These are phyloP conservation scores for Morpho helenor DNA, from an alignment of 2,888 invertebrate genomes.

Conservation along the genomic window DNA sequence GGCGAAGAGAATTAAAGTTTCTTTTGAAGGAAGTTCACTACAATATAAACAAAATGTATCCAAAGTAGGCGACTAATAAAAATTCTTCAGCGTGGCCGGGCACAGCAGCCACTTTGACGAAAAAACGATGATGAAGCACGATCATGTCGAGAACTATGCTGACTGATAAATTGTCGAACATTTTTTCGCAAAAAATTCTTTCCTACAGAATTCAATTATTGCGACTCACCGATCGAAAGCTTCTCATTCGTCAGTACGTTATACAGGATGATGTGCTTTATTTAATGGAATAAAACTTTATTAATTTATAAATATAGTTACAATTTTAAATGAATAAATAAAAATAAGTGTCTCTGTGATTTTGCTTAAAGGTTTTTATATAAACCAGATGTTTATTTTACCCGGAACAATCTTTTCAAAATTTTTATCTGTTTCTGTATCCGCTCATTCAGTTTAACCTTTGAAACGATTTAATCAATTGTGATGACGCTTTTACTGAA, in stretches of 20 bases:
- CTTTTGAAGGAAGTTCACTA: conserved; percentile 59
- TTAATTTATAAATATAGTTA: too few relatives aligned
- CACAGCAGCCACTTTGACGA: conserved; percentile 52
- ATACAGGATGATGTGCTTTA: background rate
- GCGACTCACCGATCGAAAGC: conserved; percentile 49
- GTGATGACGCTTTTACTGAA: too few relatives aligned
- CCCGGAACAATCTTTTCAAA: too few relatives aligned
- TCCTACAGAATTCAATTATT: conserved; percentile 60
- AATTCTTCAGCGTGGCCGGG: conserved; percentile 54
- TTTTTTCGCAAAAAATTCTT: conserved; percentile 67
- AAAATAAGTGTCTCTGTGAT: too few relatives aligned
- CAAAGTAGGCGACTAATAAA: conserved; percentile 58
- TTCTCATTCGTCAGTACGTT: background rate
- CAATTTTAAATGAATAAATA: too few relatives aligned
- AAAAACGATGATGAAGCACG: conserved; percentile 72
- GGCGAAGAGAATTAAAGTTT: conserved; percentile 64
- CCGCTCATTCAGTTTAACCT: too few relatives aligned
- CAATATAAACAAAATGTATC: conserved; percentile 58
- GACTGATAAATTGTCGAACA: conserved; percentile 68
- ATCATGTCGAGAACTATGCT: conserved; percentile 55
- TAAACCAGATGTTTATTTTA: too few relatives aligned
- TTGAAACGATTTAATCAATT: too few relatives aligned
- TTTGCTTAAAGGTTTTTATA: too few relatives aligned
- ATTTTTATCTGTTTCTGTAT: too few relatives aligned
- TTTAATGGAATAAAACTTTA: too few relatives aligned